Percentiles rank a stretch among this genome's conserved stretches.
Evolutionary conservation across 2,888 invertebrate species (phyloP).

Genomic region (Pyralis farinalis): DNA sequence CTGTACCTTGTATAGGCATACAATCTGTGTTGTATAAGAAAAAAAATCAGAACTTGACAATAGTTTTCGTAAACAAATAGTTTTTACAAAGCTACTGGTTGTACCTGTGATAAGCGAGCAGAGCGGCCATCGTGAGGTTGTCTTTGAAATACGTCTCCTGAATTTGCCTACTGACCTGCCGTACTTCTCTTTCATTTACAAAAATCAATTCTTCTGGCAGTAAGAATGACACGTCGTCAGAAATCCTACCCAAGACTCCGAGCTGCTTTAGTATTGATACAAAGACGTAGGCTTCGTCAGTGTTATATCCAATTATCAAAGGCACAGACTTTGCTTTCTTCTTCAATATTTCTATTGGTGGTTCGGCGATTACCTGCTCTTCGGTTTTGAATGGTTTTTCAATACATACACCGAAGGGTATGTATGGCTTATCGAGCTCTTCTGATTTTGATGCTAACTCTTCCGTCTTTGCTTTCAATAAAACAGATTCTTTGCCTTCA

Average conservation of each 20-base stretch:
- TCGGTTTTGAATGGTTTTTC: conserved; percentile 50
- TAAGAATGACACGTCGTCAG: conserved; percentile 33
- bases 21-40: no score
- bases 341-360: conserved; percentile 45
- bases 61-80: no score
- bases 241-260: conserved; percentile 31
- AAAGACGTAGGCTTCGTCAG: conserved; percentile 64
- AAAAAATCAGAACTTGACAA: no score
- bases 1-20: no score
- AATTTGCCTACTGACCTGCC: conserved; percentile 39
- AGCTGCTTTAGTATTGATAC: conserved; percentile 39
- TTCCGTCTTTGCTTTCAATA: conserved; percentile 31
- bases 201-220: conserved; percentile 56
- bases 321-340: conserved; percentile 42
- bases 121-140: conserved; percentile 37
- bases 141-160: conserved; percentile 53
- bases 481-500: conserved; percentile 21
- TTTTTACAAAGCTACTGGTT: no score
- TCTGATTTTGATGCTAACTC: conserved; percentile 40
- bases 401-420: conserved; percentile 59
- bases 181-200: conserved; percentile 41
- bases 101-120: conserved; percentile 60
- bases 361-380: conserved; percentile 47
- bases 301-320: conserved; percentile 60
- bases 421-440: conserved; percentile 46